Evolutionary conservation across 2,797 vertebrate genomes (phyloP), one percentile per base, ranked within the genome.

Genomic region (Myoxocephalus aenaeus): DNA sequence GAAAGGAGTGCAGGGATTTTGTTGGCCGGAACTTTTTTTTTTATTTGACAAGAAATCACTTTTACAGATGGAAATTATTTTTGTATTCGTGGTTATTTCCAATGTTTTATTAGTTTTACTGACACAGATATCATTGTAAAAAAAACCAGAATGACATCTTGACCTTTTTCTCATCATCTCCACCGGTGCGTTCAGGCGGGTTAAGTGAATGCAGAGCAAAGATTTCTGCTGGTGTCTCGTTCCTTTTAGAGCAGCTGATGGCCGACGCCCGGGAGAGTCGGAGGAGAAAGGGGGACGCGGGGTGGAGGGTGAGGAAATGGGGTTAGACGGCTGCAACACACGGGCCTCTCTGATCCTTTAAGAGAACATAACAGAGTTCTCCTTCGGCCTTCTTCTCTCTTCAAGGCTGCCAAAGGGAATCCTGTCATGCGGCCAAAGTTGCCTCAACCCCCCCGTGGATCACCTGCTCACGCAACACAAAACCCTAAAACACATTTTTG

Each of bases 1-100:
- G n/a, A n/a, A n/a, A n/a, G n/a, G n/a, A 87, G 71, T 69, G 71
- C 20, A 14, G 42, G 75, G 86, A 85, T 91, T 79, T 29, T 27
- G 74, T 81, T 83, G n/a, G 82, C 77, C 80, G 74, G 72, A 82
- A 64, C 7, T 34, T 86, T 46, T 18, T 7, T 44, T 53, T 25
- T 13, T 64, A 17, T 62, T 80, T 76, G 67, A 67, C 64, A 32
- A 57, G 77, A 82, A 50, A 7, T 14, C 57, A 54, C 72, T 86
- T 82, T 87, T 51, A 83, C 75, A 79, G 68, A 80, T 73, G 69
- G 38, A 71, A 71, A 56, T 72, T 54, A 44, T 83, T 83, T 77
- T 32, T 32, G 29, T 7, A 83, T 70, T 73, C 57, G 42, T 32
- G 46, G 40, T 68, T 81, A 64, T 73, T 75, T 44, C 66, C 53